A percentile compares a stretch with the other conserved stretches of the same genome.
Evolutionary conservation across 2,797 vertebrate genomes (phyloP).

Genomic region (Manis crassicaudata): DNA sequence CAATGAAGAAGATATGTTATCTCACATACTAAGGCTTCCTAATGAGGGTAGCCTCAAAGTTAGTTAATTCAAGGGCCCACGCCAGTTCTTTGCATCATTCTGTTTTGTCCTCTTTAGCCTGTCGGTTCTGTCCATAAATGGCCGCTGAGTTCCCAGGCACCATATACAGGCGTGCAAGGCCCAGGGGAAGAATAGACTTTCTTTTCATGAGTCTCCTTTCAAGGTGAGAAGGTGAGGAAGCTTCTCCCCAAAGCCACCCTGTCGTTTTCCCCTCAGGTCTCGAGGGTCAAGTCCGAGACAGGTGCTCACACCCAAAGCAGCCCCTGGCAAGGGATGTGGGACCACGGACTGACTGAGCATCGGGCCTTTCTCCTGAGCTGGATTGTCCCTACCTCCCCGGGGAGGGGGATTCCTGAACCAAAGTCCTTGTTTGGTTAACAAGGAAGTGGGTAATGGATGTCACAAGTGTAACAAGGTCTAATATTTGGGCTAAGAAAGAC

Average conservation of each 20-base stretch:
- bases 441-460: not conserved
- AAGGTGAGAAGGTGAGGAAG: constrained; percentile 1
- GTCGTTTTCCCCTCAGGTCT: not conserved
- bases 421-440: constrained; percentile 37
- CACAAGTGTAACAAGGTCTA: not conserved
- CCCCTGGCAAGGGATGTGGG: no score
- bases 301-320: not conserved
- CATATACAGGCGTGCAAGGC: not conserved
- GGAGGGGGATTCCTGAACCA: not conserved
- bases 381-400: not conserved
- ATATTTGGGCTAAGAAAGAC: constrained; percentile 46
- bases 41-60: not conserved
- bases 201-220: not conserved
- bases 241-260: not conserved
- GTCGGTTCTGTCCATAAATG: not conserved
- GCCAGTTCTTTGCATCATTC: not conserved
- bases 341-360: not conserved
- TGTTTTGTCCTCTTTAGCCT: not conserved
- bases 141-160: not conserved
- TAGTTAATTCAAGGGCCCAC: not conserved
- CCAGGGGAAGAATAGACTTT: not conserved
- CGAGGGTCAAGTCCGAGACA: not conserved
- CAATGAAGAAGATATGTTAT: not conserved
- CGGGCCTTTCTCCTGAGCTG: not conserved
- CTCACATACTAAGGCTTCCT: not conserved